Evolutionary conservation across 1,140 invertebrate species (phyloP), one percentile per base, ranked within the genome.

Genomic region (Hetaerina americana): DNA sequence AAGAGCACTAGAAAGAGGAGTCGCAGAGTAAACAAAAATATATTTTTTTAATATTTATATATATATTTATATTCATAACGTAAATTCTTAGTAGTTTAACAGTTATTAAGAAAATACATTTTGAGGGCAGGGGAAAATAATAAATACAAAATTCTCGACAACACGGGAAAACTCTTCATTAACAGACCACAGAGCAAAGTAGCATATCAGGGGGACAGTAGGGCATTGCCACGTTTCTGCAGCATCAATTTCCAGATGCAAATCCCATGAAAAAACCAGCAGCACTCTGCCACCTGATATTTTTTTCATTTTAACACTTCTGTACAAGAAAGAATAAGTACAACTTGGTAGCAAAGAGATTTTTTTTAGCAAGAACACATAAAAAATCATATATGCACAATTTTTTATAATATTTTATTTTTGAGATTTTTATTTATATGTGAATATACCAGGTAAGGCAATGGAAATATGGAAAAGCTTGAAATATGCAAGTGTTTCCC

Each of bases 341-440:
- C 40, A 57, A 57, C 40, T 57, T 57, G 2, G 22, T 57, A 57
- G 40, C 40, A 57, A 57, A 57, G 40, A 57, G 40, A 57, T 57
- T 18, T 57, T 57, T 57, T 40, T 57, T 57, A 57, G 40, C 40
- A n/a, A 57, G n/a, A 57, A 57, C 40, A 57, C 40, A 57, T 57
- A 57, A 57, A 57, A n/a, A 57, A 57, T 57, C 40, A 57, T 57
- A 57, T 57, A 57, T 57, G 40, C 40, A 57, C 40, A 57, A 57
- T 57, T 57, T 57, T 57, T 57, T 57, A n/a, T 57, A 57, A 18
- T 57, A 57, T 57, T 57, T 57, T 57, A 57, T 57, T 57, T 57
- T 57, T 57, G 22, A 57, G 40, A 57, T n/a, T 57, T 40, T 57
- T 57, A 57, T 57, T 57, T 57, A 57, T n/a, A n/a, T n/a, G 40